phyloP scores from a whole-genome alignment of 2,797 vertebrate genomes.

The Adelosebastes latens region DNA sequence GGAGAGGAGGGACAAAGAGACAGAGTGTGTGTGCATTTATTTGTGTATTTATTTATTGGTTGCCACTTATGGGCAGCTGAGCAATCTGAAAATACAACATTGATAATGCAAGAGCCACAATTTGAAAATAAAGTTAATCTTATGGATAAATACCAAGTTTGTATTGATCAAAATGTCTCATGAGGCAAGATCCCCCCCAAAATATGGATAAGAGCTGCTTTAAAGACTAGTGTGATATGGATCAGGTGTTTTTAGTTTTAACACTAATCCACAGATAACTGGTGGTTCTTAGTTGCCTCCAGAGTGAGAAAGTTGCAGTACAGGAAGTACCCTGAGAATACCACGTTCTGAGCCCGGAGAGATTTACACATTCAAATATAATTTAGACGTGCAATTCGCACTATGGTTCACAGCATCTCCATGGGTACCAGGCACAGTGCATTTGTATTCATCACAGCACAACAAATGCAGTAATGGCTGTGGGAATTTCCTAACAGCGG shows the following conservation, averaged over 20 bases:
- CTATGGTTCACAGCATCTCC: constrained; percentile 23
- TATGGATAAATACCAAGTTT: too few relatives aligned
- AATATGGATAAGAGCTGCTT: constrained; percentile 1
- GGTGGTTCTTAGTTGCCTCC: not conserved
- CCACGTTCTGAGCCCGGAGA: not conserved
- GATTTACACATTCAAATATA: constrained; percentile 3
- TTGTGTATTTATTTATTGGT: not conserved
- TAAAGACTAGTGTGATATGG: not conserved
- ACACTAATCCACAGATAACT: constrained; percentile 1
- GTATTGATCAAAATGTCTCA: too few relatives aligned
- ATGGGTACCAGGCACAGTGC: not conserved
- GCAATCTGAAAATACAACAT: not conserved
- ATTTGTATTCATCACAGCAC: constrained; percentile 52
- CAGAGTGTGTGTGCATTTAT: not conserved
- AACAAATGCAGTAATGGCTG: constrained; percentile 28
- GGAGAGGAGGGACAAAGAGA: not conserved
- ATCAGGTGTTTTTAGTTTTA: not conserved
- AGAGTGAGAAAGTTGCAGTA: not conserved
- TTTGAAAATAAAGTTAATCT: too few relatives aligned
- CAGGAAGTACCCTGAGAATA: not conserved
- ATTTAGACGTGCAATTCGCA: constrained; percentile 16
- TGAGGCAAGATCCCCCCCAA: too few relatives aligned
- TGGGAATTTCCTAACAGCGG: constrained; percentile 8
- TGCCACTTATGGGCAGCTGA: not conserved
- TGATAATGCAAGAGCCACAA: not conserved